Conservation (phyloP, 2,797 vertebrate species). For the Parambassis ranga region DNA sequence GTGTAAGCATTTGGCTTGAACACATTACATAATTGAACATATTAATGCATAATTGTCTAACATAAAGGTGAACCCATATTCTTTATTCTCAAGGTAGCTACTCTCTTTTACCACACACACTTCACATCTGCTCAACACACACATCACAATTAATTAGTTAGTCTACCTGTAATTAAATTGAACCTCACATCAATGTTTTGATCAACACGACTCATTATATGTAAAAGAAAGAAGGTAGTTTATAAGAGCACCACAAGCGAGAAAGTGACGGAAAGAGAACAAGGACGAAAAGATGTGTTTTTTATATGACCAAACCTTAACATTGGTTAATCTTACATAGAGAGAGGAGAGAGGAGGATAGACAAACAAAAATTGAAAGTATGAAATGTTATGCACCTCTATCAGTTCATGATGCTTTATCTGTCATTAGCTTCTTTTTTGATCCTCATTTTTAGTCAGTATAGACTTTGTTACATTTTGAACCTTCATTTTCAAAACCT, state of each 20-base stretch:
- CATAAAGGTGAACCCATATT: neutral
- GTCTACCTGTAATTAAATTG: conserved; percentile 65
- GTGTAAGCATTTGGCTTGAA: too few relatives aligned
- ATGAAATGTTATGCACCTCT: too few relatives aligned
- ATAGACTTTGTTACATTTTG: conserved; percentile 3
- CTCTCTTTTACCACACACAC: neutral
- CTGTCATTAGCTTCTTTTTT: conserved; percentile 31
- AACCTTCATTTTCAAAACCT: conserved; percentile 12
- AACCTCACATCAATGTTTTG: conserved; percentile 50
- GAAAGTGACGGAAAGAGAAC: neutral
- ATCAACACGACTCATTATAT: conserved; percentile 64
- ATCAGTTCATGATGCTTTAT: too few relatives aligned
- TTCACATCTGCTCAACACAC: conserved; percentile 14
- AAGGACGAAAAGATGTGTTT: too few relatives aligned
- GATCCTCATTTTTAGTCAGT: conserved; percentile 35
- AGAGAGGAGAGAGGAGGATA: too few relatives aligned
- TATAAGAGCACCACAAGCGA: conserved; percentile 16
- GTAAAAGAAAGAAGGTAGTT: conserved; percentile 8
- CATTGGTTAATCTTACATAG: too few relatives aligned
- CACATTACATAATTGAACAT: too few relatives aligned
- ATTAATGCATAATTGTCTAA: neutral
- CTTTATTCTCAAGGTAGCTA: neutral
- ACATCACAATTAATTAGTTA: conserved; percentile 46
- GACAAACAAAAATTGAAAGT: neutral
- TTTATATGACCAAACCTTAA: too few relatives aligned